These are phyloP conservation scores for Austrofundulus limnaeus DNA, from an alignment of 2,113 vertebrate species.

Conservation along the genomic window DNA sequence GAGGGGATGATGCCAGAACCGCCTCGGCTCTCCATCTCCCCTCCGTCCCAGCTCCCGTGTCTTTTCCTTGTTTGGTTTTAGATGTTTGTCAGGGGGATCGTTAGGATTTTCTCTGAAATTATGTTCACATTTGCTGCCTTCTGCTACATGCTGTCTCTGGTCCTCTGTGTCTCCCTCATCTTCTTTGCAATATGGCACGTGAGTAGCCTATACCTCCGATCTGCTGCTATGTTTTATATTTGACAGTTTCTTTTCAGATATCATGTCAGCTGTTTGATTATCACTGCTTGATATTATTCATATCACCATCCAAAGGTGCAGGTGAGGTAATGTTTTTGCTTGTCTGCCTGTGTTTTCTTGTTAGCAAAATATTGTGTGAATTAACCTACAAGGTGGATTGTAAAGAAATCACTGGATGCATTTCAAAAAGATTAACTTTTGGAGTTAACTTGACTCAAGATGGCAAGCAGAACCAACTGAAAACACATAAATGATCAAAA, in stretches of 20 bases:
- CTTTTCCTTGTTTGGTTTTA: constrained; percentile 23
- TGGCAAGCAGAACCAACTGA: too few relatives aligned
- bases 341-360: too few relatives aligned
- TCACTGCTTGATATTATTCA: too few relatives aligned
- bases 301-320: too few relatives aligned
- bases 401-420: too few relatives aligned
- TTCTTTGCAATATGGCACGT: constrained; percentile 98
- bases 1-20: constrained; percentile 54
- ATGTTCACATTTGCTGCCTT: constrained; percentile 96
- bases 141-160: constrained; percentile 97
- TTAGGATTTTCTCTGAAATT: constrained; percentile 67
- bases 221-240: not conserved
- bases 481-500: too few relatives aligned
- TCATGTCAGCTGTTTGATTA: not conserved
- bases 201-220: constrained; percentile 72
- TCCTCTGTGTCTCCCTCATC: constrained; percentile 93
- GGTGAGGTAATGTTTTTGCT: too few relatives aligned
- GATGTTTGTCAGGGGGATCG: constrained; percentile 55
- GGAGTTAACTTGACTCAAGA: too few relatives aligned
- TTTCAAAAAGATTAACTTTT: too few relatives aligned
- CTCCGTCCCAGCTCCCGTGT: not conserved
- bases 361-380: too few relatives aligned
- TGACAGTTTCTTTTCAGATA: not conserved
- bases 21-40: constrained; percentile 34
- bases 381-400: too few relatives aligned